Percentiles rank a stretch among this genome's conserved stretches.
Evolutionary conservation across 2,113 vertebrate genomes (phyloP).

Genomic region (Recurvirostra avosetta): DNA sequence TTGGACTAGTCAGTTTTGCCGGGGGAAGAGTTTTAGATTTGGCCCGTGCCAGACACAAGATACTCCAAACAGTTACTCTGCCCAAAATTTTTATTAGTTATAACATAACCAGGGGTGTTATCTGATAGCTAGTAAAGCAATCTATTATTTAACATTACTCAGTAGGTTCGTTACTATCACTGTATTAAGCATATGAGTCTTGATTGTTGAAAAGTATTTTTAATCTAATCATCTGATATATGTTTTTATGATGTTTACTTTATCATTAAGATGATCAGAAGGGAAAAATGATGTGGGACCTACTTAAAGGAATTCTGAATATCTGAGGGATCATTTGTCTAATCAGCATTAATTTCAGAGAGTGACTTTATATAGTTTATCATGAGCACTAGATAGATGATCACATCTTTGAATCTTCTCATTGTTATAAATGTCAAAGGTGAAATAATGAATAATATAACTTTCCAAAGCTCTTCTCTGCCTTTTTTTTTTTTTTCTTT

Average conservation of each 20-base stretch:
- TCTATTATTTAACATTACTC: background rate
- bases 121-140: background rate
- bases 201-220: background rate
- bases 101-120: background rate
- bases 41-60: background rate
- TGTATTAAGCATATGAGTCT: background rate
- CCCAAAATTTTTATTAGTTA: background rate
- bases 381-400: background rate
- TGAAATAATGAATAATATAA: background rate
- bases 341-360: background rate
- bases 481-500: background rate
- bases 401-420: background rate
- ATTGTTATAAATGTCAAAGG: background rate
- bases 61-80: background rate
- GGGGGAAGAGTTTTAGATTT: background rate
- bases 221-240: background rate
- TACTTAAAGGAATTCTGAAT: background rate
- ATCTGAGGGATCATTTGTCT: background rate
- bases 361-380: background rate
- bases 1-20: background rate
- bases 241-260: conserved; percentile 1
- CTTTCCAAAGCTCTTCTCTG: background rate
- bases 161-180: background rate
- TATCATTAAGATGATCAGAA: background rate
- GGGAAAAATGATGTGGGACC: background rate